Percentiles rank a stretch among this genome's conserved stretches.
phyloP scores from a whole-genome alignment of 2,888 invertebrate species.

The Epirrhoe alternata region DNA sequence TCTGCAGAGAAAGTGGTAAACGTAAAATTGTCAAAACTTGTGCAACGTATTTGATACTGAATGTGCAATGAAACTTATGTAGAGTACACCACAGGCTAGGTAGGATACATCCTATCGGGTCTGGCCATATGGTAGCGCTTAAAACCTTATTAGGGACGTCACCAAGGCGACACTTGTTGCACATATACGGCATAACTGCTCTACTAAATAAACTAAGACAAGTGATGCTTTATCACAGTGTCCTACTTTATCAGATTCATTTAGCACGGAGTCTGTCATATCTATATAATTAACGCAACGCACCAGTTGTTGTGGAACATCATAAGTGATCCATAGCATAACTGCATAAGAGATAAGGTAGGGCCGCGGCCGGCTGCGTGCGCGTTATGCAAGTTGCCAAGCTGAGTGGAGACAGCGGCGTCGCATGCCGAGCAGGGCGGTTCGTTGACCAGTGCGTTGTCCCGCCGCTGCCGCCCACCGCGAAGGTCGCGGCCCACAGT shows the following conservation, averaged over 20 bases:
- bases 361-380: constrained; percentile 51
- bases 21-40: constrained; percentile 37
- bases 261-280: constrained; percentile 51
- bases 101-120: constrained; percentile 70
- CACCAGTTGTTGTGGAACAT: constrained; percentile 46
- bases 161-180: constrained; percentile 84
- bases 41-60: constrained; percentile 45
- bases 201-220: constrained; percentile 68
- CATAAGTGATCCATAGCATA: constrained; percentile 50
- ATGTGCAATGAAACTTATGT: constrained; percentile 57
- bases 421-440: constrained; percentile 68
- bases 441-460: constrained; percentile 84
- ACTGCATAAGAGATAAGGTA: constrained; percentile 69
- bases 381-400: constrained; percentile 77
- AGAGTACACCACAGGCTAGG: constrained; percentile 64
- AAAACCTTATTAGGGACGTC: constrained; percentile 79
- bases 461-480: constrained; percentile 78
- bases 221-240: constrained; percentile 67
- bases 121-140: constrained; percentile 80
- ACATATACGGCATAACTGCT: constrained; percentile 82
- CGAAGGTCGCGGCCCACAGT: constrained; percentile 80
- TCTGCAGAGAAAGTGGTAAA: not conserved
- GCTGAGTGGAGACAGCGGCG: constrained; percentile 52
- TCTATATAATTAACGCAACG: constrained; percentile 47
- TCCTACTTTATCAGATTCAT: constrained; percentile 48